These are phyloP conservation scores for Ploceus nigricollis DNA, from an alignment of 2,113 vertebrate species.

Conservation along the genomic window DNA sequence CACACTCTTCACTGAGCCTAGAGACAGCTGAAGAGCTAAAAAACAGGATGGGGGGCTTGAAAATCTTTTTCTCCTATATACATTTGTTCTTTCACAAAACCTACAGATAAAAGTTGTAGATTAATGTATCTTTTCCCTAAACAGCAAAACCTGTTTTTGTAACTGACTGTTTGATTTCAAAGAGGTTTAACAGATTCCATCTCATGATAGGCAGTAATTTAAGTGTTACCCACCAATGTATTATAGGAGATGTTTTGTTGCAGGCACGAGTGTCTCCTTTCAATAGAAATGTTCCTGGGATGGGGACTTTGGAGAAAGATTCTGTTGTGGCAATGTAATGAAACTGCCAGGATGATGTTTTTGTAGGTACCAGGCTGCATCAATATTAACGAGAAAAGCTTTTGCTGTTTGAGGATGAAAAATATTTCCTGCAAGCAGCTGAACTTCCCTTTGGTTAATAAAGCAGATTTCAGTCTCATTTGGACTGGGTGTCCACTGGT, in stretches of 20 bases:
- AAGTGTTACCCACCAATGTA: background rate
- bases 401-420: background rate
- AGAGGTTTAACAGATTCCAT: background rate
- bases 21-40: background rate
- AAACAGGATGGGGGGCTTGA: background rate
- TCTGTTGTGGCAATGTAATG: background rate
- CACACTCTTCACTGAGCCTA: background rate
- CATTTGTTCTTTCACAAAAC: background rate
- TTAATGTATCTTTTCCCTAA: background rate
- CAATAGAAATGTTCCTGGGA: background rate
- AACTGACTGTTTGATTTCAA: background rate
- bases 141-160: background rate
- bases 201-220: background rate
- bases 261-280: background rate
- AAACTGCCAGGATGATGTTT: background rate
- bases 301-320: background rate
- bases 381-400: background rate
- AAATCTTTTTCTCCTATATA: background rate
- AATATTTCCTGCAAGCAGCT: background rate
- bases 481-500: background rate
- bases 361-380: rapidly evolving
- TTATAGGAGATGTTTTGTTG: background rate
- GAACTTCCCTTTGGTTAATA: background rate
- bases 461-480: background rate
- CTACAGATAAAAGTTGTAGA: background rate